Percentiles rank a stretch among this genome's conserved stretches.
Conservation (phyloP, 2,797 vertebrate genomes). For the Natrix natrix region DNA sequence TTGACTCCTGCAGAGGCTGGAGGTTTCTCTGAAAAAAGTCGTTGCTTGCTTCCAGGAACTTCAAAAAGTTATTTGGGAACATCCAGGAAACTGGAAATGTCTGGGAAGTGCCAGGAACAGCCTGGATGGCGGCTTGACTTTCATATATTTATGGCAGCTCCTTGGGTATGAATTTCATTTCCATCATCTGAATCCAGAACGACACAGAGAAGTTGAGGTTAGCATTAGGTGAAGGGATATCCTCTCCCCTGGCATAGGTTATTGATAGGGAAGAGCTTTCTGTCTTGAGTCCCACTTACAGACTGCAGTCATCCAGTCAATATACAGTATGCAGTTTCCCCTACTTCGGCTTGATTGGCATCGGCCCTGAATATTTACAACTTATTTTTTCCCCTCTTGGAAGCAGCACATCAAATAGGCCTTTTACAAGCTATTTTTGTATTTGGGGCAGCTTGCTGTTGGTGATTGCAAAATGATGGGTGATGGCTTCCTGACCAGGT, state of each 20-base stretch:
- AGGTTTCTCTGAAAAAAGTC: not conserved
- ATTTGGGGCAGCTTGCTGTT: not conserved
- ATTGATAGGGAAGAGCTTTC: not conserved
- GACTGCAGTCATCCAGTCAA: not conserved
- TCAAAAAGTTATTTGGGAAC: not conserved
- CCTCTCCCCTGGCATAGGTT: not conserved
- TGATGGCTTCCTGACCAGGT: not conserved
- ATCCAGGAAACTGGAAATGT: not conserved
- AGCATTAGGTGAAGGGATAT: not conserved
- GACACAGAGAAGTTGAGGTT: not conserved
- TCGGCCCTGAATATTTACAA: not conserved
- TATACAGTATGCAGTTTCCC: not conserved
- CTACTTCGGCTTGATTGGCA: not conserved
- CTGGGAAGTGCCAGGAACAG: not conserved
- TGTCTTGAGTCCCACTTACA: not conserved
- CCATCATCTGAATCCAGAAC: not conserved
- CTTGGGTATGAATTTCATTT: not conserved
- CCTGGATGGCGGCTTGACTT: not conserved
- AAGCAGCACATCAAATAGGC: not conserved
- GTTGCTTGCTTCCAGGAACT: not conserved
- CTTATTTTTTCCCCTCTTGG: not conserved
- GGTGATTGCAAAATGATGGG: not conserved
- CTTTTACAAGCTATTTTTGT: not conserved
- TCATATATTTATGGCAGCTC: not conserved
- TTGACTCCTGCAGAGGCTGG: not conserved